Evolutionary conservation across 2,113 vertebrate genomes (phyloP).

Genomic region (Chlorodrepanis virens): DNA sequence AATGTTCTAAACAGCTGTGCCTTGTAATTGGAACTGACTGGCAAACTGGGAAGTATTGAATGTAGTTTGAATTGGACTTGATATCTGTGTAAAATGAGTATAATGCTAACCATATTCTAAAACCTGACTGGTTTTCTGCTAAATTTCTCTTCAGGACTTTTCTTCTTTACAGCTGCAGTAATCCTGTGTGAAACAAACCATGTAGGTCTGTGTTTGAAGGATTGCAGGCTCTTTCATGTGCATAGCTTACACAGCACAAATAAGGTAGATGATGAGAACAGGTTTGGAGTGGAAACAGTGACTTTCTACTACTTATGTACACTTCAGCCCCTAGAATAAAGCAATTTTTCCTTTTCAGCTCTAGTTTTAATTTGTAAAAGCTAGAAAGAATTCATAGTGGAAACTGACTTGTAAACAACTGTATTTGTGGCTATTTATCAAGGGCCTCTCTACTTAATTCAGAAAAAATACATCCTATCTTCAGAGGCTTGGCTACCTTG

Average conservation of each 20-base stretch:
- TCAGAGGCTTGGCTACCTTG: neutral
- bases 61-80: conserved; percentile 21
- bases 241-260: neutral
- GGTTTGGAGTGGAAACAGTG: neutral
- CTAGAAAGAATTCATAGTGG: neutral
- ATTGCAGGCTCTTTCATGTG: neutral
- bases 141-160: neutral
- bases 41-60: conserved; percentile 42
- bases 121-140: neutral
- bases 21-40: conserved; percentile 62
- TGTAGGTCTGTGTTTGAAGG: neutral
- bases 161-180: neutral
- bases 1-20: conserved; percentile 65
- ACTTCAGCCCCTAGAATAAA: neutral
- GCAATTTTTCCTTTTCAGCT: neutral
- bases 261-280: neutral
- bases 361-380: neutral
- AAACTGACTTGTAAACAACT: neutral
- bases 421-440: neutral
- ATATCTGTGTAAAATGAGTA: neutral
- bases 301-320: neutral
- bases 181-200: neutral
- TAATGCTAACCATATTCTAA: neutral
- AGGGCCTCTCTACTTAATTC: neutral
- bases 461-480: neutral